Evolutionary conservation across 2,113 vertebrate species (phyloP).

Genomic region (Sardina pilchardus): DNA sequence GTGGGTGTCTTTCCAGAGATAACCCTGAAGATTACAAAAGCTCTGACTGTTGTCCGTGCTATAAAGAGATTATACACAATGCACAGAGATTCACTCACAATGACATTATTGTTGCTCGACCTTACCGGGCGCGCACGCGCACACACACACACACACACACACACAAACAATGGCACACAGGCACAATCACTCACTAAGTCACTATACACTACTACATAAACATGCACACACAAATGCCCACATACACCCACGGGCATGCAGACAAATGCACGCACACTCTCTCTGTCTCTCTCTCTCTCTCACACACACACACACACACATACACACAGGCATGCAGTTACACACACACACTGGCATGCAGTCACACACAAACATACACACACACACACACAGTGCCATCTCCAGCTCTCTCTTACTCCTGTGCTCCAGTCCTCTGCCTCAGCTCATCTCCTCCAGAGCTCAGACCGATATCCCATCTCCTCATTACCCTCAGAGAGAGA

Average conservation of each 20-base stretch:
- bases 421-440: not conserved
- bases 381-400: conserved; percentile 13
- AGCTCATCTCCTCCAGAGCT: not conserved
- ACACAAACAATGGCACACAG: not conserved
- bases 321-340: conserved; percentile 21
- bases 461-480: not conserved
- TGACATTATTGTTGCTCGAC: conserved; percentile 51
- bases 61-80: not conserved
- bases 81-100: conserved; percentile 48
- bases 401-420: not conserved
- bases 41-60: conserved; percentile 43
- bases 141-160: not conserved
- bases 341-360: not conserved
- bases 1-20: not conserved
- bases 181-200: not conserved
- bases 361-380: not conserved
- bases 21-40: conserved; percentile 44
- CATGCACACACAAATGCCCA: not conserved
- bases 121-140: not conserved
- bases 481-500: not conserved
- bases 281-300: not conserved
- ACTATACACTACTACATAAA: not conserved
- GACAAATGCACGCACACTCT: not conserved
- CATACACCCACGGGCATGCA: not conserved
- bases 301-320: conserved; percentile 3